Evolutionary conservation across 2,888 invertebrate genomes (phyloP), one percentile per base, ranked within the genome.

Genomic region (Drosophila leonis): DNA sequence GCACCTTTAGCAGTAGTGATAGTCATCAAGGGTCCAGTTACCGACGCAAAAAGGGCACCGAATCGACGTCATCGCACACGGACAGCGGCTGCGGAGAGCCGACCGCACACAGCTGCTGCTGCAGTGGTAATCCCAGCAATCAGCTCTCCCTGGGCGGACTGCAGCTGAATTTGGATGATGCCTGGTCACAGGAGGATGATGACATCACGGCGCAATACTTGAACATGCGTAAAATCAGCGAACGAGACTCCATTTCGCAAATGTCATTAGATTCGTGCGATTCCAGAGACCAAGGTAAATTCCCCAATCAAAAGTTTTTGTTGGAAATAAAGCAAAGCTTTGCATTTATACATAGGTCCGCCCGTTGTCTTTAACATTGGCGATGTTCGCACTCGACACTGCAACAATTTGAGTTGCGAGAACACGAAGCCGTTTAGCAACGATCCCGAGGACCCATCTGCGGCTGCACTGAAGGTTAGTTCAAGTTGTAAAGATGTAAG

Each of bases 381-480:
- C 52, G 93, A 94, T 82, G 93, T 93, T 15, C 91, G 93, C 15
- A 91, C 90, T 33, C 90, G 93, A n/a, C 93, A 93, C 70, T 93
- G 92, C 71, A 92, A 92, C 62, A 93, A 93, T 80, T 94, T 96
- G 57, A 95, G 94, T 73, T 95, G 95, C 76, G 96, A 95, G 73
- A 95, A 95, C 83, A 95, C 95, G 72, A 95, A 95, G 90, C 95
- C 96, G 20, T 97, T 98, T 92, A 95, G 96, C 88, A 96, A 98
- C 90, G 99, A 99, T 94, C 98, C 98, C 0, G 98, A 98, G 90
- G 99, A 99, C 94, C 99, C 99, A 0, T 99, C 99, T 48, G 99
- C 99, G 1, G 98, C 98, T 1, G 98, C 98, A 4, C 94, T 99
- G 46, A 99, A 99, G 94, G 95, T 95, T 91, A 76, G 68, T 65